Percentiles rank a stretch among this genome's conserved stretches.
Conservation (phyloP, 2,113 vertebrate species). For the Mustela lutreola region DNA sequence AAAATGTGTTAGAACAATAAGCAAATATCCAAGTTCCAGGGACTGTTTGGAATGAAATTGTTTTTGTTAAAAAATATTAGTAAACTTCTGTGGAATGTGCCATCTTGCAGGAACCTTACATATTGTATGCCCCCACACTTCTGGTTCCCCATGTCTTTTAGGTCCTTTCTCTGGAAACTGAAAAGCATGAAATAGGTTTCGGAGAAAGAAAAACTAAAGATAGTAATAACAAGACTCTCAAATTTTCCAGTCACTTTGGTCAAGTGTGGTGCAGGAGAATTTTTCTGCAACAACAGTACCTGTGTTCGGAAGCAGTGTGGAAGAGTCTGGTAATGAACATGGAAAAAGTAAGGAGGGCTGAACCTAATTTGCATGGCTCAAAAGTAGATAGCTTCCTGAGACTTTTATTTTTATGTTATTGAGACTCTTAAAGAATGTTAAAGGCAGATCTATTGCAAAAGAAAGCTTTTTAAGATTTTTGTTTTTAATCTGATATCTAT, state of each 20-base stretch:
- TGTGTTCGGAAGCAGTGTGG: not conserved
- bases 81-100: not conserved
- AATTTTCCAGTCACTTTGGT: not conserved
- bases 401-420: not conserved
- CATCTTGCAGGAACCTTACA: not conserved
- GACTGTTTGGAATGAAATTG: slow-evolving; percentile 7
- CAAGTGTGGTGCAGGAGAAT: not conserved
- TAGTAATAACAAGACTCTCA: not conserved
- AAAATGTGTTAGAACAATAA: slow-evolving; percentile 46
- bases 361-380: slow-evolving; percentile 18
- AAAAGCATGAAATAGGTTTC: not conserved
- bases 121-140: not conserved
- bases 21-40: slow-evolving; percentile 40
- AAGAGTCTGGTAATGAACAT: not conserved
- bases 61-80: slow-evolving; percentile 26
- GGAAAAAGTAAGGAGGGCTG: not conserved
- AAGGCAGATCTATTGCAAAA: slow-evolving; percentile 41
- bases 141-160: not conserved
- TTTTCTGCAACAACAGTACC: not conserved
- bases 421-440: not conserved
- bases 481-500: not conserved
- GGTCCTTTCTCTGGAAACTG: slow-evolving; percentile 40
- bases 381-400: slow-evolving; percentile 21
- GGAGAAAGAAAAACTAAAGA: slow-evolving; percentile 41
- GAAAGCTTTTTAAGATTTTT: not conserved